These are phyloP conservation scores for Hafferia zeledoni DNA, from an alignment of 2,797 vertebrate genomes.

Conservation along the genomic window DNA sequence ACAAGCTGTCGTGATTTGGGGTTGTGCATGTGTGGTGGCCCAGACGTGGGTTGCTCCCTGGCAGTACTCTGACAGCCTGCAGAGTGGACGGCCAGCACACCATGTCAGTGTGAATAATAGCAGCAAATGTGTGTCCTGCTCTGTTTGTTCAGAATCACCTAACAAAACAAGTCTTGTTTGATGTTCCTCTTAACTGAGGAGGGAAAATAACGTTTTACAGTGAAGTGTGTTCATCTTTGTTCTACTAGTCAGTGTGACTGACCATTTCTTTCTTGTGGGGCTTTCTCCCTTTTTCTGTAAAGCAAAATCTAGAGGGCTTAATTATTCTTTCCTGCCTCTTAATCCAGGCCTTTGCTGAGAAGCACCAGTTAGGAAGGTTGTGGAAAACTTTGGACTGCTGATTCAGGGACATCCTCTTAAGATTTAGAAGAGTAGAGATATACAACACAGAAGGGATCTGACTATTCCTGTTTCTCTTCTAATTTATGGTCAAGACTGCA, in stretches of 20 bases:
- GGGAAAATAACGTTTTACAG: not conserved
- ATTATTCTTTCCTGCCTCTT: constrained; percentile 63
- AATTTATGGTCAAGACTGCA: constrained; percentile 51
- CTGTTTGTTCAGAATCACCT: not conserved
- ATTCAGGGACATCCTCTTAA: constrained; percentile 19
- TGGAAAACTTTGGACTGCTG: constrained; percentile 25
- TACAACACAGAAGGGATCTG: not conserved
- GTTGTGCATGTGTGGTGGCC: not conserved
- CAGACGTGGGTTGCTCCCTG: not conserved
- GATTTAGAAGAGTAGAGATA: constrained; percentile 13
- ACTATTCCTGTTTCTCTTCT: constrained; percentile 47
- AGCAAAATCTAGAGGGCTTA: constrained; percentile 53
- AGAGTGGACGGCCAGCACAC: not conserved
- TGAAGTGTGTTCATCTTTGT: constrained; percentile 38
- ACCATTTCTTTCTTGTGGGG: not conserved
- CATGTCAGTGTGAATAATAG: not conserved
- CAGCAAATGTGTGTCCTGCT: constrained; percentile 10
- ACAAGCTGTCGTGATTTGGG: constrained; percentile 58
- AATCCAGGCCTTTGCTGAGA: constrained; percentile 53
- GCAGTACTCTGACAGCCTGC: not conserved
- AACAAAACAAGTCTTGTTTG: not conserved
- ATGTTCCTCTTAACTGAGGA: not conserved
- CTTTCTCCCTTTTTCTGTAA: constrained; percentile 37
- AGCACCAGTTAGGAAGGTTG: constrained; percentile 37
- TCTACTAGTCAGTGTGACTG: constrained; percentile 19